Conservation (phyloP, 2,113 vertebrate genomes). For the Psittacara wagleri region DNA sequence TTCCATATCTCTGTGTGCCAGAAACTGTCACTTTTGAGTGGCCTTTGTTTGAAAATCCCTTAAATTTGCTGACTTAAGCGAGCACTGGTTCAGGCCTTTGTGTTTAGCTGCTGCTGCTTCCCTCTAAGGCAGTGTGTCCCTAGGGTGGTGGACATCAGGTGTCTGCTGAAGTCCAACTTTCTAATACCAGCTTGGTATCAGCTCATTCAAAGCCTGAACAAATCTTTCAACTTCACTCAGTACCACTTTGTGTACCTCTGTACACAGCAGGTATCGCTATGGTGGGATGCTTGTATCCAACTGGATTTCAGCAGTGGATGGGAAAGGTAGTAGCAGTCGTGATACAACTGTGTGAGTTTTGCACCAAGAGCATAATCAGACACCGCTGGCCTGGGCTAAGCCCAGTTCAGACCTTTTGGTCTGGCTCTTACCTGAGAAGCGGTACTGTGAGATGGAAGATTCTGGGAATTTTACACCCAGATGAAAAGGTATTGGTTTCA, state of each 20-base stretch:
- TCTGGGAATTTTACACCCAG: slow-evolving; percentile 2
- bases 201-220: background rate
- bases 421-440: slow-evolving; percentile 1
- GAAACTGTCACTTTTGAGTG: background rate
- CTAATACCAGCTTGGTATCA: background rate
- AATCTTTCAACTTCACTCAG: background rate
- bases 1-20: background rate
- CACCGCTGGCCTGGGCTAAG: background rate
- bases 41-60: background rate
- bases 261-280: background rate
- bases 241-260: background rate
- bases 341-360: background rate
- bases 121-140: background rate
- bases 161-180: background rate
- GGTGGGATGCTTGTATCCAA: background rate
- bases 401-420: slow-evolving; percentile 1
- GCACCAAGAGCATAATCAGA: background rate
- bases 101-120: background rate
- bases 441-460: background rate
- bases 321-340: background rate
- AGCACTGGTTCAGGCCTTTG: background rate
- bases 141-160: background rate
- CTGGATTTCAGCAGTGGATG: background rate
- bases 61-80: background rate
- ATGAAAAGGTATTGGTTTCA: slow-evolving; percentile 35